Evolutionary conservation across 2,113 vertebrate species (phyloP), one percentile per base, ranked within the genome.

Genomic region (Psittacula cyanocephala): DNA sequence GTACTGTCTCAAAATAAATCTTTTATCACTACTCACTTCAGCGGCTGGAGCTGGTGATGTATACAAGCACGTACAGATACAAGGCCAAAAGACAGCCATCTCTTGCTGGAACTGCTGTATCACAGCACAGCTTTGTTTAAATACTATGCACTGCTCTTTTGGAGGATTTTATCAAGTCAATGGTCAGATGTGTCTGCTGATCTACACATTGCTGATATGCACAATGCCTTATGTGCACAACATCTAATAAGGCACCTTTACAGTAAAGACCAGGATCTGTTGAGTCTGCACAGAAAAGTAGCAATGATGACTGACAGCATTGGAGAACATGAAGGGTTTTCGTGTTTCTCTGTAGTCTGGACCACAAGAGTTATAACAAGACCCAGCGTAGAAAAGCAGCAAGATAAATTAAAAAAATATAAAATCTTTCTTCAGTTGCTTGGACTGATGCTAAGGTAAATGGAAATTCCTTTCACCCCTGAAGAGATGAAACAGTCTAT

Each of bases 1-100:
- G 93, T 86, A 86, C 82, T 91, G 80, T 84, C 86, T 88, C 92
- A 86, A 83, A 97, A 95, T 95, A 96, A 86, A 95, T 94, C 80
- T 95, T 96, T 70, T 94, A 88, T 91, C 81, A 10, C 87, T 89
- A 67, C 63, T 80, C 89, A 89, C 74, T 95, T 95, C 75, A 93
- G 81, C 84, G 92, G 65, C 69, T 47, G 28, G 72, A 86, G 65
- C 64, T 96, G 82, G 72, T 69, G 25, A 74, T 81, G 13, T 84
- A 46, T 35, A 41, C 62, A 72, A 62, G 44, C 70, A 92, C 41
- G 29, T 18, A 70, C 46, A 91, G 85, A 86, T 17, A 64, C 68
- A 82, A 94, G 86, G 68, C 92, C 92, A 95, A 74, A 88, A 71
- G 79, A 77, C 80, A 86, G 35, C 28, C 18, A 0, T 43, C 28